phyloP scores from a whole-genome alignment of 2,797 vertebrate species.

The Vipera ursinii region DNA sequence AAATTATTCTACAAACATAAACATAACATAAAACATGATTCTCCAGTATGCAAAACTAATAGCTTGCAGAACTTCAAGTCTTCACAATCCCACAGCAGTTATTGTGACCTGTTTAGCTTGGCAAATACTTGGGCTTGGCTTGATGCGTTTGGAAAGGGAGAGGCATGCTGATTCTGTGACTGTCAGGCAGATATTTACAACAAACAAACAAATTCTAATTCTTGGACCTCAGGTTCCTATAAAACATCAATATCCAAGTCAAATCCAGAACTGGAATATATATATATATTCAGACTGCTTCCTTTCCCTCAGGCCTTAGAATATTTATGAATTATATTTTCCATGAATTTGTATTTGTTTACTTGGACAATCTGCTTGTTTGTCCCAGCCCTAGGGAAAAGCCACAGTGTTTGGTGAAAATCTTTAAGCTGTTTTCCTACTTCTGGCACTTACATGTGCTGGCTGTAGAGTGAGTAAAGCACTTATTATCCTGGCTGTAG shows the following conservation, averaged over 20 bases:
- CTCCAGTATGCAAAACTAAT: neutral
- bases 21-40: neutral
- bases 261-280: neutral
- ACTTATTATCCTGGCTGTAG: neutral
- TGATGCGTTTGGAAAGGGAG: neutral
- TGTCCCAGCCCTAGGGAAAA: neutral
- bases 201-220: neutral
- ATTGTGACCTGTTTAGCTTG: neutral
- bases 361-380: neutral
- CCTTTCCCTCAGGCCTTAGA: neutral
- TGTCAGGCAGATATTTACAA: neutral
- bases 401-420: neutral
- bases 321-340: neutral
- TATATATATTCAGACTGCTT: neutral
- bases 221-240: neutral
- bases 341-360: neutral
- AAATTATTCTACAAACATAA: neutral
- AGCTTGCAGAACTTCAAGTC: neutral
- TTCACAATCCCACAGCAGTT: neutral
- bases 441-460: neutral
- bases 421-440: neutral
- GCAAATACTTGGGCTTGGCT: neutral
- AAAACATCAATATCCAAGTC: neutral
- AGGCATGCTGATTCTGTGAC: neutral
- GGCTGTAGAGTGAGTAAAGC: neutral